Evolutionary conservation across 1,140 invertebrate species (phyloP).

Genomic region (Procambarus virginalis): DNA sequence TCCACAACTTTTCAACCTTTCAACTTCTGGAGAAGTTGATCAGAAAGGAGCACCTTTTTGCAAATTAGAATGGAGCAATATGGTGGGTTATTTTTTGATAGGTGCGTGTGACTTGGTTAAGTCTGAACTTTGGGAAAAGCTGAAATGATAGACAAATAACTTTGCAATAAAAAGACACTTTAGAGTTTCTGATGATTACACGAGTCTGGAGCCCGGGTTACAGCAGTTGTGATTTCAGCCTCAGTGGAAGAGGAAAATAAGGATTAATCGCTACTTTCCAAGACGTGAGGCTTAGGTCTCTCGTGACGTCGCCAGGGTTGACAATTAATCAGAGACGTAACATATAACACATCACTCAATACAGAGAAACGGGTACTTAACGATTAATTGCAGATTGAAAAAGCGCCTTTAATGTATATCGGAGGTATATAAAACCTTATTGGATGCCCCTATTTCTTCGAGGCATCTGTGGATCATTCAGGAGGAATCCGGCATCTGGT

Average conservation of each 20-base stretch:
- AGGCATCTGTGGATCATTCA: neutral
- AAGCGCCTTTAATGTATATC: neutral
- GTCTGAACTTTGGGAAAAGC: neutral
- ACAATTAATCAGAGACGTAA: neutral
- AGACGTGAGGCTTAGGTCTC: neutral
- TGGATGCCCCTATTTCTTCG: neutral
- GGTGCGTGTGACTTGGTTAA: neutral
- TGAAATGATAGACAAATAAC: conserved; percentile 20
- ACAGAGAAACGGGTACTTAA: neutral
- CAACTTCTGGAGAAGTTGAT: neutral
- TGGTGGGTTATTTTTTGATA: too few relatives aligned
- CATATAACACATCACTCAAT: neutral
- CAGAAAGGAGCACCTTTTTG: neutral
- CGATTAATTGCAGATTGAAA: neutral
- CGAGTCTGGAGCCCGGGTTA: neutral
- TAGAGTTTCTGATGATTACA: neutral
- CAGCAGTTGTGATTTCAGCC: neutral
- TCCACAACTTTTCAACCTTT: neutral
- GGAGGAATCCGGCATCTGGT: neutral
- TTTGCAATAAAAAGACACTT: conserved; percentile 19
- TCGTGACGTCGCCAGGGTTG: neutral
- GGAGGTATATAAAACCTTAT: neutral
- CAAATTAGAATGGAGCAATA: neutral
- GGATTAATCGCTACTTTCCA: neutral
- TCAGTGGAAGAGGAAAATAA: neutral